Base-by-base conservation (phyloP, 2,113 vertebrate species). In the Ictalurus punctatus region DNA sequence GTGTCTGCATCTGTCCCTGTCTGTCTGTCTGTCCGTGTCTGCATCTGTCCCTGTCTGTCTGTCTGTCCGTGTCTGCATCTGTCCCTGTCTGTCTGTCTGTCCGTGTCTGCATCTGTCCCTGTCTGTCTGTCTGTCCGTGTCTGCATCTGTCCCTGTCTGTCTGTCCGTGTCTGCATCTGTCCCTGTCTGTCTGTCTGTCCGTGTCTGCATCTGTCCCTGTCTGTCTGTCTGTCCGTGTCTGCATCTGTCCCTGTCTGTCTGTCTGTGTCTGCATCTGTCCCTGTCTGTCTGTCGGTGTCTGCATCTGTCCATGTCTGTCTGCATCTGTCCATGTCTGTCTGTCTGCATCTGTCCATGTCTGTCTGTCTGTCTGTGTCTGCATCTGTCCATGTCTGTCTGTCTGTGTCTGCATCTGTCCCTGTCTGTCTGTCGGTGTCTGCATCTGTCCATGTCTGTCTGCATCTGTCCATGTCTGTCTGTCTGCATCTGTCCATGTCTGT, bases 1-100 rank as follows among this genome's bases (percentile, higher is more conserved):
- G n/a, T 44, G 0, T 25, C 69, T 1, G 1, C 4, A 12, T 1
- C 8, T 1, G 0, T 3, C 0, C 6, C 14, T n/a, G 52, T 30
- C 74, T 78, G 44, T 48, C 10, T 34, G n/a, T 8, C 40, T 34
- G 34, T 34, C 0, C 1, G 34, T 44, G 40, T 7, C 7, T 52
- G 48, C 8, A 7, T 52, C 48, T 52, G 48, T 8, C 2, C 56
- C 17, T 58, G 14, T 58, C 56, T 16, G 4, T 58, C 56, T 17
- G 1, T 58, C 16, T n/a, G n/a, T n/a, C n/a, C n/a, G n/a, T 58
- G 0, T 17, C 34, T 34, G 34, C 34, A 34, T 34, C 34, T 34
- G 34, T 34, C 34, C 34, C 1, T 14, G 2, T 14, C 6, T 63
- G 4, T 25, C 21, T 25, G 61, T 25, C 4, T n/a, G n/a, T n/a